phyloP scores from a whole-genome alignment of 2,113 vertebrate species.

The Montifringilla adamsi region DNA sequence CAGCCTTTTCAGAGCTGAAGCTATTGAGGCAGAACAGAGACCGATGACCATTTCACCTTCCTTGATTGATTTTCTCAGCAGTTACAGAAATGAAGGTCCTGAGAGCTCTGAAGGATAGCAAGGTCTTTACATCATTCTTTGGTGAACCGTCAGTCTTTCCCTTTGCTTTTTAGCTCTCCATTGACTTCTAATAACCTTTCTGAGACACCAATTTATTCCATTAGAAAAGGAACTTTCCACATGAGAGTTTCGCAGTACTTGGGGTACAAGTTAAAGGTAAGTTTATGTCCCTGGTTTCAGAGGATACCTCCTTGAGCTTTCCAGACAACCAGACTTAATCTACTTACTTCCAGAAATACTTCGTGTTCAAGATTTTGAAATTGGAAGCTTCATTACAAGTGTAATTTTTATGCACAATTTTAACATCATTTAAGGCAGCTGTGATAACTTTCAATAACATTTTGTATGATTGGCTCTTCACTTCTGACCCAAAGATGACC shows the following conservation, averaged over 20 bases:
- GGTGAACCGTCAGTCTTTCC: background rate
- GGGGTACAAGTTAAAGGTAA: background rate
- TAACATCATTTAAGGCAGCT: background rate
- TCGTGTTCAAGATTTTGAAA: background rate
- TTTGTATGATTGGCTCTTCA: background rate
- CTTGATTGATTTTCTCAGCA: background rate
- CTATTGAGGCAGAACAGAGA: background rate
- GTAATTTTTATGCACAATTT: background rate
- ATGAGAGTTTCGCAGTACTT: background rate
- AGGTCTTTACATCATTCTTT: background rate
- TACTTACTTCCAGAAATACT: background rate
- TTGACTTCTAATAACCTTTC: constrained; percentile 32
- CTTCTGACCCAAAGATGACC: background rate
- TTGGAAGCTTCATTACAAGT: background rate
- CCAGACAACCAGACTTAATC: background rate
- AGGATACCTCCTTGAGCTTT: background rate
- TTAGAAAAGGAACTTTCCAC: constrained; percentile 1
- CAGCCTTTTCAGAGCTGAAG: background rate
- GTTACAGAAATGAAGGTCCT: constrained; percentile 1
- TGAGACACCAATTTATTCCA: constrained; percentile 2
- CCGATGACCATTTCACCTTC: background rate
- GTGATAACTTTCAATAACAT: background rate
- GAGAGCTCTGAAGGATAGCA: background rate
- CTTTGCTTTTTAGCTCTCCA: constrained; percentile 3
- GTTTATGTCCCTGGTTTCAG: background rate